Percentiles rank a stretch among this genome's conserved stretches.
Evolutionary conservation across 2,797 vertebrate species (phyloP).

Genomic region (Chelonia mydas): DNA sequence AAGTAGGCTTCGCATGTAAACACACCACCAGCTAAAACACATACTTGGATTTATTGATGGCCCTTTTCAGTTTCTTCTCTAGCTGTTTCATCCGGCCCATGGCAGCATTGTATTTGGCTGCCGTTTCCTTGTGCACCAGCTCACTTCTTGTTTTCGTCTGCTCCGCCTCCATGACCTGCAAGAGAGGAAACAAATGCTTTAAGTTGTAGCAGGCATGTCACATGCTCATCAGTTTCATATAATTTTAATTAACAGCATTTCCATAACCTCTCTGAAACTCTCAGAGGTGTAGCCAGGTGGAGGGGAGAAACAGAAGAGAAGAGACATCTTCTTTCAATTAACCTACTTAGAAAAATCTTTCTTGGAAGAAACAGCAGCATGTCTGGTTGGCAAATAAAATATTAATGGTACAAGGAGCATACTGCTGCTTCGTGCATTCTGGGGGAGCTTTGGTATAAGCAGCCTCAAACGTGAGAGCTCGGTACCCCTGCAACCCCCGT

Average conservation of each 20-base stretch:
- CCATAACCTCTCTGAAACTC: background rate
- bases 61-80: conserved; percentile 96
- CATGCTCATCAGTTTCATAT: background rate
- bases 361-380: background rate
- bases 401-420: background rate
- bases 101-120: conserved; percentile 91
- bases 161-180: conserved; percentile 96
- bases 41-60: conserved; percentile 98
- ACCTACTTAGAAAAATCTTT: background rate
- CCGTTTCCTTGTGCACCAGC: conserved; percentile 93
- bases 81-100: conserved; percentile 94
- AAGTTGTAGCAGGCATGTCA: background rate
- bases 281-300: background rate
- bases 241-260: background rate
- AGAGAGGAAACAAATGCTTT: conserved; percentile 26
- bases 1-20: background rate
- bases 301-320: background rate
- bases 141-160: conserved; percentile 94
- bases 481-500: background rate
- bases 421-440: background rate
- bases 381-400: background rate
- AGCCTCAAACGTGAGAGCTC: background rate
- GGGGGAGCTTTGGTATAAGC: background rate
- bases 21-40: background rate
- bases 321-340: background rate